Evolutionary conservation across 2,797 vertebrate genomes (phyloP).

Genomic region (Peromyscus aztecus): DNA sequence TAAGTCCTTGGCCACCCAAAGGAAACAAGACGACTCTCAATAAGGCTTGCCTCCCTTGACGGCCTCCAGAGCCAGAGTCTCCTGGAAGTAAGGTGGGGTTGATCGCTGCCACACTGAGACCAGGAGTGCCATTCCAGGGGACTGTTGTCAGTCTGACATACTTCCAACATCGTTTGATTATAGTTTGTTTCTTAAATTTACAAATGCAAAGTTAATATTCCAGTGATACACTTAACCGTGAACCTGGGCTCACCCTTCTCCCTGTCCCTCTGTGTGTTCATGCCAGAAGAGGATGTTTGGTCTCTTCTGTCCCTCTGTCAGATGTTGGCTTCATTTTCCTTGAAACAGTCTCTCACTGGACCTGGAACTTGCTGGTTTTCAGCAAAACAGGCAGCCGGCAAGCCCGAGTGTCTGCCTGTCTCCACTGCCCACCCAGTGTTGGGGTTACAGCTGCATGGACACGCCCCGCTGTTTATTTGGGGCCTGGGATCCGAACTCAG

Average conservation of each 20-base stretch:
- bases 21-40: neutral
- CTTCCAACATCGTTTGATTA: neutral
- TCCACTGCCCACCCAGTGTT: neutral
- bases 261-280: neutral
- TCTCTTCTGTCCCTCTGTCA: neutral
- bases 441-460: neutral
- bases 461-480: neutral
- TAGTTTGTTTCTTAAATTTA: slow-evolving; percentile 31
- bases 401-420: neutral
- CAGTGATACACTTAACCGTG: neutral
- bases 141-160: neutral
- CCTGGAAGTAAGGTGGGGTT: neutral
- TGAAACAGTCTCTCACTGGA: neutral
- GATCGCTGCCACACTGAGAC: fast-evolving
- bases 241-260: neutral
- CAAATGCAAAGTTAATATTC: neutral
- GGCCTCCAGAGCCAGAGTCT: neutral
- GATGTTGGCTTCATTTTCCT: neutral
- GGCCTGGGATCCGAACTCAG: neutral
- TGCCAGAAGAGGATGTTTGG: neutral
- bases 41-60: neutral
- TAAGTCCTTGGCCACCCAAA: neutral
- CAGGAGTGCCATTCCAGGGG: neutral
- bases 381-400: neutral
- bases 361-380: neutral